Evolutionary conservation across 2,113 vertebrate species (phyloP), one percentile per base, ranked within the genome.

Genomic region (Engystomops pustulosus): DNA sequence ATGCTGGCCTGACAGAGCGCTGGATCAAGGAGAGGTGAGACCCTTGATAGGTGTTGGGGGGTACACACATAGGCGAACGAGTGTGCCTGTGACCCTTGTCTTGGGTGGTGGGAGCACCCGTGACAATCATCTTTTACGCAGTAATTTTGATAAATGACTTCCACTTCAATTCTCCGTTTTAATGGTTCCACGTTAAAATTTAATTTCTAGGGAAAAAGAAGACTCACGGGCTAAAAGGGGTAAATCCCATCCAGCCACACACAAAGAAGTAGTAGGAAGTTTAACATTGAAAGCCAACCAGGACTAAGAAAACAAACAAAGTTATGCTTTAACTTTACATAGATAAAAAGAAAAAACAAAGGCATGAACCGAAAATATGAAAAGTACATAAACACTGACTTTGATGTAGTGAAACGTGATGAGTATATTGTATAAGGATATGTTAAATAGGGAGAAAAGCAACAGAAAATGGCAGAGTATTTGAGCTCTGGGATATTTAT

Each of bases 231-330:
- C 76, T 85, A 38, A 18, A 87, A 83, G 88, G 85, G 78, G 86
- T 74, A 65, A 14, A 85, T 89, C 87, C 89, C 91, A 90, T 89
- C 89, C 89, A 90, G 87, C 84, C 79, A 84, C 80, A 87, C 85
- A 85, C 87, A 84, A 87, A 83, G 87, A 77, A 83, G 84, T 83
- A 77, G 74, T 14, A 67, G 72, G 51, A 58, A 86, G 85, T 86
- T 85, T 74, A 88, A 53, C 85, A 77, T 30, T 71, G 38, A 27
- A 49, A 88, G 86, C 78, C 86, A 90, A 86, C 82, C 79, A 86
- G 88, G 86, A 53, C 12, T n/a, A 84, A 36, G 32, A 83, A 83
- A 49, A 84, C 78, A 84, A 78, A 78, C 60, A 77, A 44, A 53
- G 72, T 68, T 68, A 25, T 41, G 45, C 72, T 84, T 77, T 65